phyloP scores from a whole-genome alignment of 2,888 invertebrate species.

The Calliopum simillimum region DNA sequence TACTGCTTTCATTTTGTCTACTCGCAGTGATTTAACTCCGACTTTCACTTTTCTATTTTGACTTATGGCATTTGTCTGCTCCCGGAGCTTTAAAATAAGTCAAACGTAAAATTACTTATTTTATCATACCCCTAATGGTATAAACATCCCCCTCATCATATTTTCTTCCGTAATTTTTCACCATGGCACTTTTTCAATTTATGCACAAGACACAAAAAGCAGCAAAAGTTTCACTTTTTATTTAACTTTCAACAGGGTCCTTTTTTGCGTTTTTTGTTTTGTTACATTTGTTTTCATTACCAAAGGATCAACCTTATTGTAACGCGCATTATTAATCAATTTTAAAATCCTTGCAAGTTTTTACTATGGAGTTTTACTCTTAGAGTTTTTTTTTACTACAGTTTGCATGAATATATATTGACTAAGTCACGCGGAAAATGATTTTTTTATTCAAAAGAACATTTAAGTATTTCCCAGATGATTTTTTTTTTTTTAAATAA shows the following conservation, averaged over 20 bases:
- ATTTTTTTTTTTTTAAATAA: too few relatives aligned
- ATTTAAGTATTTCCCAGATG: too few relatives aligned
- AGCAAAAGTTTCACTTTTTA: too few relatives aligned
- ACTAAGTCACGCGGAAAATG: too few relatives aligned
- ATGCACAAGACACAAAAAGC: too few relatives aligned
- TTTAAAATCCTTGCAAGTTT: constrained; percentile 35
- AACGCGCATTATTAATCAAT: constrained; percentile 33
- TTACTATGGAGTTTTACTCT: not conserved
- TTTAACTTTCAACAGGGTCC: not conserved
- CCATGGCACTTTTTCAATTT: not conserved
- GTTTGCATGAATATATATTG: constrained; percentile 3
- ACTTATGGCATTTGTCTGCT: constrained; percentile 23
- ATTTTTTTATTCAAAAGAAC: too few relatives aligned
- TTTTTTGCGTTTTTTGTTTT: constrained; percentile 28
- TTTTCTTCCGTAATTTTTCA: not conserved
- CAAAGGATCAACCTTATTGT: too few relatives aligned
- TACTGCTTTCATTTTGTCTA: too few relatives aligned
- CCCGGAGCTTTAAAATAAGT: constrained; percentile 25
- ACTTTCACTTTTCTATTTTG: too few relatives aligned
- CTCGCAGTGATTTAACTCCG: too few relatives aligned
- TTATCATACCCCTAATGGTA: not conserved
- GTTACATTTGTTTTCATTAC: constrained; percentile 24
- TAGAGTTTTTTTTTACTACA: constrained; percentile 1
- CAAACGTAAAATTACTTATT: constrained; percentile 34
- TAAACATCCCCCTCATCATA: not conserved